Evolutionary conservation across 2,797 vertebrate genomes (phyloP).

Genomic region (Eulemur mongoz): DNA sequence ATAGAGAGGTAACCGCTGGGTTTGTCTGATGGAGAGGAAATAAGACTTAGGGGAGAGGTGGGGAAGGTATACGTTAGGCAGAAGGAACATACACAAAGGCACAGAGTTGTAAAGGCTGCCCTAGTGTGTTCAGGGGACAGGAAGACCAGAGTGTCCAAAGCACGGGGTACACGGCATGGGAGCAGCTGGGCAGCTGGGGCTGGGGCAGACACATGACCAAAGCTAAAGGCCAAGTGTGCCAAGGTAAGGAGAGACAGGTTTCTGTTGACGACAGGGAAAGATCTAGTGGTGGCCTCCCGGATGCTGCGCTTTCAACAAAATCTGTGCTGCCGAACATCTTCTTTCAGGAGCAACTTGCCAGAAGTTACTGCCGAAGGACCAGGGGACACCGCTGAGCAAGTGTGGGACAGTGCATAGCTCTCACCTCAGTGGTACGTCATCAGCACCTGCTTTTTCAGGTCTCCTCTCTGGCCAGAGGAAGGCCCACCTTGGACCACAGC

Average conservation of each 20-base stretch:
- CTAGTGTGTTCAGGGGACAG: not conserved
- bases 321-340: not conserved
- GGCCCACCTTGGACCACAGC: not conserved
- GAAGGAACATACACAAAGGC: not conserved
- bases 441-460: not conserved
- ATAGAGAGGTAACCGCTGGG: not conserved
- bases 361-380: not conserved
- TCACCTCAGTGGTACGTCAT: not conserved
- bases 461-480: not conserved
- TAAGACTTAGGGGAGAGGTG: not conserved
- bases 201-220: not conserved
- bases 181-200: not conserved
- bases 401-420: not conserved
- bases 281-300: not conserved
- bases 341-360: not conserved
- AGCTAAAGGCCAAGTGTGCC: not conserved
- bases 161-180: not conserved
- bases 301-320: not conserved
- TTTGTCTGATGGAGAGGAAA: not conserved
- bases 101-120: not conserved
- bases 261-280: not conserved
- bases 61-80: not conserved
- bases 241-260: not conserved
- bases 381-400: not conserved
- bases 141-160: not conserved